Percentiles rank a stretch among this genome's conserved stretches.
Conservation (phyloP, 1,140 invertebrate species). For the Diuraphis noxia region DNA sequence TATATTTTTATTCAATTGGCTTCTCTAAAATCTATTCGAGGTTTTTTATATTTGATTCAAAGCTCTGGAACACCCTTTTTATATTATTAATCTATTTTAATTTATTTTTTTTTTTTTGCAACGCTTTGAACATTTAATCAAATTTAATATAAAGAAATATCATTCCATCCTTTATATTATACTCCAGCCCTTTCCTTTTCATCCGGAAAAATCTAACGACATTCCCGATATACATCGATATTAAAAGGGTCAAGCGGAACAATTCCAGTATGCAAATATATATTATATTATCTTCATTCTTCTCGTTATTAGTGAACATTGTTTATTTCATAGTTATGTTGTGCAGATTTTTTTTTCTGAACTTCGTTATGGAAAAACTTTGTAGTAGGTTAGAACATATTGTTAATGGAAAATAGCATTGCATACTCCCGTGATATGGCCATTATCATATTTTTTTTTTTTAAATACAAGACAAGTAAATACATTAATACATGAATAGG, state of each 20-base stretch:
- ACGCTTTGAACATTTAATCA: constrained; percentile 30
- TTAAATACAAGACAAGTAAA: too few relatives aligned
- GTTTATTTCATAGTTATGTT: background rate
- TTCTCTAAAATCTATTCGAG: background rate
- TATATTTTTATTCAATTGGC: constrained; percentile 17
- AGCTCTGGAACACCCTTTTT: background rate
- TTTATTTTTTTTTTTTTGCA: constrained; percentile 2
- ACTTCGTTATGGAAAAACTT: background rate
- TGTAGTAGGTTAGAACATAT: background rate
- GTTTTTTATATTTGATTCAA: background rate
- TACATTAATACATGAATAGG: too few relatives aligned
- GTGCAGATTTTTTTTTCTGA: background rate
- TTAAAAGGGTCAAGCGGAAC: constrained; percentile 41
- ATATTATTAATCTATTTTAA: constrained; percentile 33
- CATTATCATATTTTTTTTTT: too few relatives aligned
- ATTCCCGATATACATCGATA: background rate
- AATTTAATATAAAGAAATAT: constrained; percentile 35
- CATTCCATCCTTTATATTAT: background rate
- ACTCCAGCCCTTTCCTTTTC: background rate
- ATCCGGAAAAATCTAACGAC: constrained; percentile 28
- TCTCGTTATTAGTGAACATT: background rate
- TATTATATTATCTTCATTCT: background rate
- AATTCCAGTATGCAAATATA: constrained; percentile 37
- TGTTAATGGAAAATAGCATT: background rate
- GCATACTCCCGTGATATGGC: background rate